Conservation (phyloP, 2,888 invertebrate genomes). For the Hydrotaea cyrtoneurina region DNA sequence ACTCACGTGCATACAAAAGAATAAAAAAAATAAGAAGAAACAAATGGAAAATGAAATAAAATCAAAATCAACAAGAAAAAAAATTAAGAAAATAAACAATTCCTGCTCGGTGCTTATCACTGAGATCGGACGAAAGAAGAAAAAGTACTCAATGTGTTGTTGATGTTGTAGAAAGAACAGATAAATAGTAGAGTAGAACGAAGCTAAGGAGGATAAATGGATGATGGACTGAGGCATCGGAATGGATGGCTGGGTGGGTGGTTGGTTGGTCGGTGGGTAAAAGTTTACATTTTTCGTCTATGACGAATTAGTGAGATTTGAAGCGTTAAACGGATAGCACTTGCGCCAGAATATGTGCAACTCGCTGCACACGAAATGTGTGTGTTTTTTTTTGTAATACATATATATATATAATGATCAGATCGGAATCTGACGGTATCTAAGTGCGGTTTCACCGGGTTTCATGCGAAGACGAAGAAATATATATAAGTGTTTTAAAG, state of each 20-base stretch:
- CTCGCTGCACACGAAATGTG: conserved; percentile 1
- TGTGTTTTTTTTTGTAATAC: no score
- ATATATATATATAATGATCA: no score
- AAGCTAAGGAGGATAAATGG: background rate
- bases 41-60: conserved; percentile 42
- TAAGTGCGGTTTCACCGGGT: no score
- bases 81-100: conserved; percentile 45
- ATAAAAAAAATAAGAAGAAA: conserved; percentile 14
- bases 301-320: conserved; percentile 54
- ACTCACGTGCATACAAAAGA: conserved; percentile 56
- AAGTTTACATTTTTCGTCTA: conserved; percentile 45
- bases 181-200: conserved; percentile 25
- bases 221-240: background rate
- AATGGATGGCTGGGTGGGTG: conserved; percentile 4
- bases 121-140: conserved; percentile 5
- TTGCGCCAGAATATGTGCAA: background rate
- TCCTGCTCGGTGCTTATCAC: conserved; percentile 47
- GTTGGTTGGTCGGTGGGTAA: conserved; percentile 45
- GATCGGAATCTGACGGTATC: no score
- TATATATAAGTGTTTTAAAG: no score
- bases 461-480: no score
- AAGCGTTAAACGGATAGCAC: conserved; percentile 55
- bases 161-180: conserved; percentile 22
- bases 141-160: conserved; percentile 33
- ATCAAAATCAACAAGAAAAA: conserved; percentile 10